Evolutionary conservation across 1,140 invertebrate genomes (phyloP).

Genomic region (Panagrolaimus sp.): DNA sequence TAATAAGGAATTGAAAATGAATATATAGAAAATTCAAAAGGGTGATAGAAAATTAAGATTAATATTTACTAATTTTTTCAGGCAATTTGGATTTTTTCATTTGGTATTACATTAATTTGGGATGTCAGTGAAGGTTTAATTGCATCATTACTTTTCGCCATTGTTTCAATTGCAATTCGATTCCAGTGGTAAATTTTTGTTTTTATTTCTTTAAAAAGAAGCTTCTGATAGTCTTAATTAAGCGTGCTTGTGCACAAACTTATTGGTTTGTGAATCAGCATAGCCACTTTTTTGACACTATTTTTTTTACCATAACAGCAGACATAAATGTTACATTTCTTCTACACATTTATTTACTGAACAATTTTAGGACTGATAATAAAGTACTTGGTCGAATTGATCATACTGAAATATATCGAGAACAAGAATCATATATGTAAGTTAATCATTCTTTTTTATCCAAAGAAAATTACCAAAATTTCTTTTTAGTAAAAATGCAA

Average conservation of each 20-base stretch:
- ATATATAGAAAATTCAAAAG: no score
- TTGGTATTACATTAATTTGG: background rate
- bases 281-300: no score
- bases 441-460: background rate
- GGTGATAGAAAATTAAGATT: no score
- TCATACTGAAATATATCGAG: background rate
- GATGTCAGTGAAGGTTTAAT: background rate
- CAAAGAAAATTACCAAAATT: no score
- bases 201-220: no score
- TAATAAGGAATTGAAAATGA: no score
- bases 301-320: no score
- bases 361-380: background rate
- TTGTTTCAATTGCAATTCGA: background rate
- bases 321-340: no score
- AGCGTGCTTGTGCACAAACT: no score
- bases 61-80: background rate
- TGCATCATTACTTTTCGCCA: background rate
- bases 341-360: no score
- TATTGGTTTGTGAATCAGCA: no score
- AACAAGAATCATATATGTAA: background rate
- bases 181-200: background rate
- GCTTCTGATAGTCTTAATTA: no score
- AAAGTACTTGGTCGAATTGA: background rate
- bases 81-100: background rate
- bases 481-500: background rate